Conservation (phyloP, 2,888 invertebrate species). For the Steromphala cineraria region DNA sequence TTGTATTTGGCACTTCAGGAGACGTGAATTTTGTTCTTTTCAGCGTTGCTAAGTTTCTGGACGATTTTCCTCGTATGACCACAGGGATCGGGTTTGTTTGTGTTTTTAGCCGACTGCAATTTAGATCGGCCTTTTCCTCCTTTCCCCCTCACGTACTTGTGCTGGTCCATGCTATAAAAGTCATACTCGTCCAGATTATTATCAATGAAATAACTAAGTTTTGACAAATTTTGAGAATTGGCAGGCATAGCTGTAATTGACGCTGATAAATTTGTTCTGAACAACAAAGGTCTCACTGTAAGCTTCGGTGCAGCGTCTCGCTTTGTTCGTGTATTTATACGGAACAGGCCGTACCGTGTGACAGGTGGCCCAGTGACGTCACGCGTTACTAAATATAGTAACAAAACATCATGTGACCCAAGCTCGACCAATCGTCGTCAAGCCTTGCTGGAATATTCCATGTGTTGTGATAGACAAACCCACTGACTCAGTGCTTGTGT, state of each 20-base stretch:
- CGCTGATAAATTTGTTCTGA: background rate
- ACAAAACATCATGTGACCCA: background rate
- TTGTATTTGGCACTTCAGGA: background rate
- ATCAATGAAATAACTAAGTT: conserved; percentile 43
- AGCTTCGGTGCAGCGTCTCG: background rate
- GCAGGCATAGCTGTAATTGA: background rate
- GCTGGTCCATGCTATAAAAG: conserved; percentile 94
- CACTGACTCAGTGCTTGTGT: too few species aligned
- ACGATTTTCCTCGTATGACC: conserved; percentile 95
- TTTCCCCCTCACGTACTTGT: conserved; percentile 89
- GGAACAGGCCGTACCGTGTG: background rate
- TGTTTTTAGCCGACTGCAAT: conserved; percentile 89
- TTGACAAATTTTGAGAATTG: conserved; percentile 26
- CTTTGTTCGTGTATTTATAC: background rate
- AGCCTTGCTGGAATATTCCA: background rate
- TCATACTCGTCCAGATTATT: conserved; percentile 97
- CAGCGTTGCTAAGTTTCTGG: conserved; percentile 68
- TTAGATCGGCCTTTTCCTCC: conserved; percentile 93
- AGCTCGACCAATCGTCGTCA: background rate
- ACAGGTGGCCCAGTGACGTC: background rate
- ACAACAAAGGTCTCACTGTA: background rate
- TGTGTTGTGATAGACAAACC: too few species aligned
- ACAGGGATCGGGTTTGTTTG: conserved; percentile 94
- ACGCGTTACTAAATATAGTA: background rate
- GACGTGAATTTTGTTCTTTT: background rate